Base-by-base conservation (phyloP, 2,113 vertebrate species). In the Etia nguti region DNA sequence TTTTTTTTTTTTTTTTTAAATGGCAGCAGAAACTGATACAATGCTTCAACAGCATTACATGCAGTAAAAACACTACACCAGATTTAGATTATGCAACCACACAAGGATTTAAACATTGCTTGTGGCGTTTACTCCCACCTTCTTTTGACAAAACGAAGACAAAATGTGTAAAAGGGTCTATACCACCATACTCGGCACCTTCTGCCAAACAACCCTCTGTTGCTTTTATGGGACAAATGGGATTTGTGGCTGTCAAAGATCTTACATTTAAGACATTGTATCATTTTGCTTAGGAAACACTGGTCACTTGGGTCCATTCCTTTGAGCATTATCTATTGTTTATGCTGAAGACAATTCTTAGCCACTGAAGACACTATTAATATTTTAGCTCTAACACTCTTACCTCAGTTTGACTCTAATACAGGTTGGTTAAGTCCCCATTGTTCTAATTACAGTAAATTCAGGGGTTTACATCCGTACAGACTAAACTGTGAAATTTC, bases 261-360 rank as follows among this genome's bases (percentile, higher is more conserved):
- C 34, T 54, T 12, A 52, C 56, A 80, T 43, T 77, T 4, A 38
- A 59, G 46, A 73, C 22, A n/a, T 6, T 22, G 46, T 81, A 24
- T 4, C 11, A 8, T 54, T 57, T 60, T 62, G 16, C 26, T 57
- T 46, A 2, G n/a, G 31, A 43, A 12, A 52, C 65, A 36, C n/a
- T 2, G 13, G 18, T 34, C 34, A 79, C 38, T 20, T 55, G 38
- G 22, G 26, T n/a, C 15, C 4, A 22, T 79, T 87, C 70, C n/a
- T 55, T 22, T 68, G 34, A 50, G 1, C 22, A 50, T 13, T 70
- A 83, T 81, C 77, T 89, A 85, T 92, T 90, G 88, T 91, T 70
- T 91, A 92, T 83, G 20, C 56, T 59, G 38, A 79, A 31, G n/a
- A 10, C 6, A 86, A 83, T 81, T 31, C 31, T 11, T 24, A n/a